Conservation (phyloP, 2,888 invertebrate genomes). For the Aphelenchoides bicaudatus region DNA sequence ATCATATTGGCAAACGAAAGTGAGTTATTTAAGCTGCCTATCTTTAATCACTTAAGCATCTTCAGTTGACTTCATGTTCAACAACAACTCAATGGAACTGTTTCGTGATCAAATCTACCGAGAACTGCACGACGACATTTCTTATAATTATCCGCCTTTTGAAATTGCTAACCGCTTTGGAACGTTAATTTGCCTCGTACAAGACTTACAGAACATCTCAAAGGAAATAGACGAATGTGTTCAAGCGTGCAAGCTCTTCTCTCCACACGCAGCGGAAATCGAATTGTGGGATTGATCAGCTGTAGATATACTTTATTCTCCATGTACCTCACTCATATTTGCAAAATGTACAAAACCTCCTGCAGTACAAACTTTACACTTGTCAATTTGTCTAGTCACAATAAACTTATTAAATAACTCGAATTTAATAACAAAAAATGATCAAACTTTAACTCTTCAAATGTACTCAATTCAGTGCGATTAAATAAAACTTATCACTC, state of each 20-base stretch:
- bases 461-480: too few relatives aligned
- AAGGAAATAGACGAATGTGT: conserved; percentile 8
- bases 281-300: too few relatives aligned
- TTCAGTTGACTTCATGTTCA: conserved; percentile 2
- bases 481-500: too few relatives aligned
- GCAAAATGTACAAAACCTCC: too few relatives aligned
- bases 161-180: conserved; percentile 6
- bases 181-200: conserved; percentile 1
- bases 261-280: too few relatives aligned
- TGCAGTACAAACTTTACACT: too few relatives aligned
- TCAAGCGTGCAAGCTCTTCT: background rate
- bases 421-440: too few relatives aligned
- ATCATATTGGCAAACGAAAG: conserved; percentile 12
- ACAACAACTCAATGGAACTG: background rate
- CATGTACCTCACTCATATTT: background rate
- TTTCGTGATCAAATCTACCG: background rate
- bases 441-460: too few relatives aligned
- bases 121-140: conserved; percentile 4
- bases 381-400: too few relatives aligned
- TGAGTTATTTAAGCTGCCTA: background rate
- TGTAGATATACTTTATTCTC: too few relatives aligned
- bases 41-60: background rate
- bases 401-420: too few relatives aligned
- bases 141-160: background rate
- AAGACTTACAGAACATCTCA: background rate